Evolutionary conservation across 2,888 invertebrate species (phyloP).

Genomic region (Cheiracanthium punctorium): DNA sequence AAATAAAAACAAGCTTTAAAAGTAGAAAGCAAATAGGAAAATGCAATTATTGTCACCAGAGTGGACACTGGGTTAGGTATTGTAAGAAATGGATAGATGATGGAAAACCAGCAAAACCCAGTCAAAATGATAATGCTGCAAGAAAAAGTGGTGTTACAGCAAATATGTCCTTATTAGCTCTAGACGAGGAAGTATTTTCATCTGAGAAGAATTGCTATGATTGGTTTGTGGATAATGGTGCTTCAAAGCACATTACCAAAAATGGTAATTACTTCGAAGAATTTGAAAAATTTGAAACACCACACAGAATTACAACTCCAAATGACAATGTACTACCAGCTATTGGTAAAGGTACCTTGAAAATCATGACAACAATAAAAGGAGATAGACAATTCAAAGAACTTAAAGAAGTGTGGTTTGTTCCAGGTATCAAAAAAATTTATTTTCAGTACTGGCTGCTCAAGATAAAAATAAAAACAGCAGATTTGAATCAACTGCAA

Average conservation of each 20-base stretch:
- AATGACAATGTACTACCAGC: slow-evolving; percentile 29
- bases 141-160: no score
- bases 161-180: no score
- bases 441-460: slow-evolving; percentile 26
- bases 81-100: no score
- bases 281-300: slow-evolving; percentile 18
- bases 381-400: slow-evolving; percentile 9
- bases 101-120: no score
- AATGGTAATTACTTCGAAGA: neutral
- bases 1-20: no score
- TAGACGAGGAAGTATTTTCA: no score
- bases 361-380: slow-evolving; percentile 13
- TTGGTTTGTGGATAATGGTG: slow-evolving; percentile 48
- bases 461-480: slow-evolving; percentile 30
- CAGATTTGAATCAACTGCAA: slow-evolving; percentile 22
- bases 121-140: no score
- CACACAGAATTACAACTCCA: slow-evolving; percentile 9
- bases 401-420: slow-evolving; percentile 44
- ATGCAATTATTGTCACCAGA: no score
- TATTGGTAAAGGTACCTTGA: slow-evolving; percentile 22
- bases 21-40: no score
- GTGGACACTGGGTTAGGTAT: no score
- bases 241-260: slow-evolving; percentile 28
- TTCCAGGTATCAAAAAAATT: slow-evolving; percentile 32
- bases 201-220: neutral